Evolutionary conservation across 2,888 invertebrate species (phyloP).

Genomic region (Platycheirus albimanus): DNA sequence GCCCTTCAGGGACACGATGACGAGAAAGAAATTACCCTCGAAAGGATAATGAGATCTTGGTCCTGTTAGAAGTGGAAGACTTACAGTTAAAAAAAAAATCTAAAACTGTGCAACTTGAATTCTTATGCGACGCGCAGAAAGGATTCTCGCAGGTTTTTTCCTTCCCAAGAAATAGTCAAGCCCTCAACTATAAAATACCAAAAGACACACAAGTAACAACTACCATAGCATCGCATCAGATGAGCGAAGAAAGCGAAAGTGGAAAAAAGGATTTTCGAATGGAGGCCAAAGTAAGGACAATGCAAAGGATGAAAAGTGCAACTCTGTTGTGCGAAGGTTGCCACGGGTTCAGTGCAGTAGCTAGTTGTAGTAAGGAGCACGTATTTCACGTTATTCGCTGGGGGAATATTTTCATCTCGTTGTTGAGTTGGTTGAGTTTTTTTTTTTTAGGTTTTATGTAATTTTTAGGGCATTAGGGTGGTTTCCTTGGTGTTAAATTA

Average conservation of each 20-base stretch:
- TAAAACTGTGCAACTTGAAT: slow-evolving; percentile 5
- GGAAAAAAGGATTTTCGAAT: slow-evolving; percentile 12
- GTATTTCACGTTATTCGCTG: neutral
- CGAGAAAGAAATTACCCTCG: slow-evolving; percentile 62
- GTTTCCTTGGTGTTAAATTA: slow-evolving; percentile 62
- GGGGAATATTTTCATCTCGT: slow-evolving; percentile 31
- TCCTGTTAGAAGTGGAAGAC: slow-evolving; percentile 26
- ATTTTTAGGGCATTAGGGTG: slow-evolving; percentile 69
- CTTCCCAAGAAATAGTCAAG: slow-evolving; percentile 27
- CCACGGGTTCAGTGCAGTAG: slow-evolving; percentile 9
- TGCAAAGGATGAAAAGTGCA: slow-evolving; percentile 30
- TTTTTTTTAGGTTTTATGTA: slow-evolving; percentile 21
- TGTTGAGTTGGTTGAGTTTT: neutral
- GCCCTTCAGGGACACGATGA: slow-evolving; percentile 21
- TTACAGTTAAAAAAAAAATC: slow-evolving; percentile 17
- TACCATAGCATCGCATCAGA: slow-evolving; percentile 13
- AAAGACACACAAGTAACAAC: slow-evolving; percentile 23
- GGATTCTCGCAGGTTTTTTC: slow-evolving; percentile 14
- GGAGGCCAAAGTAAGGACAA: slow-evolving; percentile 37
- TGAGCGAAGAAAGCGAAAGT: slow-evolving; percentile 51
- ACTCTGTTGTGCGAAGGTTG: slow-evolving; percentile 21
- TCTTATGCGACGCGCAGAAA: neutral
- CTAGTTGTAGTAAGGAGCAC: neutral
- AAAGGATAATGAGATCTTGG: slow-evolving; percentile 69
- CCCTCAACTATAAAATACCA: slow-evolving; percentile 17